Evolutionary conservation across 1,140 invertebrate genomes (phyloP).

Genomic region (Pectinophora gossypiella): DNA sequence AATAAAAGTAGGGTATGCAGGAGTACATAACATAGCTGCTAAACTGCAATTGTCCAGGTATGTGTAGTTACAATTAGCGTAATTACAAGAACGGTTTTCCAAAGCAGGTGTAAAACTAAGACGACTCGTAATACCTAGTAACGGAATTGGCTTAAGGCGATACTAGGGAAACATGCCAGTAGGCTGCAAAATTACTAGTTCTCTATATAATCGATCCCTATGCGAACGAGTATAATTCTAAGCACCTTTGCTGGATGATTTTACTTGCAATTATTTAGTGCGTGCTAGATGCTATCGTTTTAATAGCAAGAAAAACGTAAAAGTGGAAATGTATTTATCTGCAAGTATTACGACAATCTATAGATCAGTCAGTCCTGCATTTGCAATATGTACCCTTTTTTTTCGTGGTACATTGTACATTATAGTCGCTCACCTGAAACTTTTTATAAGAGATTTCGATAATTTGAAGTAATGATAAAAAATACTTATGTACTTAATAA

Average conservation of each 20-base stretch:
- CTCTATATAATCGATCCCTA: conserved; percentile 58
- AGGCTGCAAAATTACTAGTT: conserved; percentile 61
- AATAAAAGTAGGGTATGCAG: neutral
- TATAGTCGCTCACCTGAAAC: no score
- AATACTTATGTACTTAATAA: no score
- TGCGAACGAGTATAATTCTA: conserved; percentile 44
- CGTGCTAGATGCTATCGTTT: conserved; percentile 10
- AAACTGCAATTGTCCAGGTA: neutral
- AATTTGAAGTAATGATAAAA: no score
- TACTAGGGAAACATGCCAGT: conserved; percentile 62
- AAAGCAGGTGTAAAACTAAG: conserved; percentile 61
- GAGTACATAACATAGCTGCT: neutral
- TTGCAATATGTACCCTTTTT: no score
- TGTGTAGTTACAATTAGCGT: conserved; percentile 49
- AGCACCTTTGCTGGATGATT: conserved; percentile 52
- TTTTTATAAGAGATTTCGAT: no score
- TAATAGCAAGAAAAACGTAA: neutral
- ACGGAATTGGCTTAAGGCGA: conserved; percentile 63
- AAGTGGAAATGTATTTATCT: neutral
- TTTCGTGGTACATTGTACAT: no score
- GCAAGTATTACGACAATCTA: neutral
- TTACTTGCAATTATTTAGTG: conserved; percentile 49
- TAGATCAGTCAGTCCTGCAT: no score
- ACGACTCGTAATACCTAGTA: conserved; percentile 68
- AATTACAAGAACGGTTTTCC: conserved; percentile 61